Percentiles rank a stretch among this genome's conserved stretches.
These are phyloP conservation scores for Silurus meridionalis DNA, from an alignment of 2,113 vertebrate species.

Conservation along the genomic window DNA sequence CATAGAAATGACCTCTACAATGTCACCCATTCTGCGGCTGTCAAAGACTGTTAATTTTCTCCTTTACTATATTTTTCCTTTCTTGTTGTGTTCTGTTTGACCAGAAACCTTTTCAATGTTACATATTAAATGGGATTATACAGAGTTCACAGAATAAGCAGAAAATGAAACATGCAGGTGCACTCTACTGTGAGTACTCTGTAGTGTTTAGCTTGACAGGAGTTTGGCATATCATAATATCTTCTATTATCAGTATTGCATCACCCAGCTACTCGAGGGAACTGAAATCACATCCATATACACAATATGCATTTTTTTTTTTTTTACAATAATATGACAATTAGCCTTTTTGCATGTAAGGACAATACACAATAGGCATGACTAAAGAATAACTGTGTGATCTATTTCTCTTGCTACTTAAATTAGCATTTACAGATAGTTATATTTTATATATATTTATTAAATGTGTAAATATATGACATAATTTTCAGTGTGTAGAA, in stretches of 20 bases:
- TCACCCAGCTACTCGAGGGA: not conserved
- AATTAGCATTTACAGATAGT: not conserved
- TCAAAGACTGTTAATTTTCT: constrained; percentile 45
- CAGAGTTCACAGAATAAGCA: not conserved
- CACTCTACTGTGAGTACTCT: not conserved
- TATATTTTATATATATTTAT: not conserved
- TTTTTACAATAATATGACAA: too few species aligned
- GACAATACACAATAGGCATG: not conserved
- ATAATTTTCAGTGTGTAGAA: not conserved
- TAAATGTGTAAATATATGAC: not conserved
- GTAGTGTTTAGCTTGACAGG: not conserved
- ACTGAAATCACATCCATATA: not conserved
- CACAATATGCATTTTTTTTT: too few species aligned
- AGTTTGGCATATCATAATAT: not conserved
- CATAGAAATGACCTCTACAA: constrained; percentile 63
- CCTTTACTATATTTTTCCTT: constrained; percentile 39
- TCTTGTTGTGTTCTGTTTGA: constrained; percentile 9
- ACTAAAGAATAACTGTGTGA: not conserved
- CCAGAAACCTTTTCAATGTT: not conserved
- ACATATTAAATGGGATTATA: not conserved
- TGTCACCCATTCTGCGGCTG: constrained; percentile 40
- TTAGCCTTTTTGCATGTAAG: not conserved
- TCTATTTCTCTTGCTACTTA: not conserved
- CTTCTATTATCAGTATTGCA: constrained; percentile 3
- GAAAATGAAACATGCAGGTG: not conserved